Percentiles rank a stretch among this genome's conserved stretches.
These are phyloP conservation scores for Laterallus jamaicensis DNA, from an alignment of 2,113 vertebrate species.

Conservation along the genomic window DNA sequence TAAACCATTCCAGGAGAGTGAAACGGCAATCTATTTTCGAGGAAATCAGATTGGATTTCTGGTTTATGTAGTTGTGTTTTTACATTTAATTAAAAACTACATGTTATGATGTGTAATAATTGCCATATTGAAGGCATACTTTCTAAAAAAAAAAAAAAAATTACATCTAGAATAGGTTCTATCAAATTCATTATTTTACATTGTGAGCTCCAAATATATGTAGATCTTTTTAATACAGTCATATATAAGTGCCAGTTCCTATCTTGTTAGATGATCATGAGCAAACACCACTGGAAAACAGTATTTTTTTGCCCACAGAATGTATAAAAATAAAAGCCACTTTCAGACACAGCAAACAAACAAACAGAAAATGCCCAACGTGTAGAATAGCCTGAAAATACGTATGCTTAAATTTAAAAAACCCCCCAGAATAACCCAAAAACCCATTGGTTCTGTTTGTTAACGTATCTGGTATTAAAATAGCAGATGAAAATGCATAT, in stretches of 20 bases:
- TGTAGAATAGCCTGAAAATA: neutral
- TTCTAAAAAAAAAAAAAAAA: constrained; percentile 49
- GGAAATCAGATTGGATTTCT: constrained; percentile 83
- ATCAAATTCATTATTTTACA: constrained; percentile 63
- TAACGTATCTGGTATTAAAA: constrained; percentile 31
- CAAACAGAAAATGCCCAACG: neutral
- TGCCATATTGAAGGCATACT: constrained; percentile 65
- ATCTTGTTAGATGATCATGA: constrained; percentile 63
- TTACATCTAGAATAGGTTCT: constrained; percentile 47
- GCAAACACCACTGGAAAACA: constrained; percentile 44
- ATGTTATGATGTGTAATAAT: constrained; percentile 75
- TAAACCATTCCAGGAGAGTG: constrained; percentile 79
- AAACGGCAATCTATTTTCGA: constrained; percentile 81
- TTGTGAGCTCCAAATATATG: constrained; percentile 43
- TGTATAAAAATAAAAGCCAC: neutral
- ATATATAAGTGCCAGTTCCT: constrained; percentile 69
- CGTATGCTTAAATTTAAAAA: neutral
- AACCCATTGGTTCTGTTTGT: neutral
- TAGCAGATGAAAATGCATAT: constrained; percentile 24
- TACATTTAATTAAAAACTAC: constrained; percentile 83
- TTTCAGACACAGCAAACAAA: constrained; percentile 2
- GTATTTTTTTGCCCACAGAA: constrained; percentile 40
- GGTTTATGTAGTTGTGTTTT: constrained; percentile 77
- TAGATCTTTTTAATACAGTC: constrained; percentile 69
- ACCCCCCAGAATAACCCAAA: too few relatives aligned